These are phyloP conservation scores for Onchidella celtica DNA, from an alignment of 2,888 invertebrate genomes.

Conservation along the genomic window DNA sequence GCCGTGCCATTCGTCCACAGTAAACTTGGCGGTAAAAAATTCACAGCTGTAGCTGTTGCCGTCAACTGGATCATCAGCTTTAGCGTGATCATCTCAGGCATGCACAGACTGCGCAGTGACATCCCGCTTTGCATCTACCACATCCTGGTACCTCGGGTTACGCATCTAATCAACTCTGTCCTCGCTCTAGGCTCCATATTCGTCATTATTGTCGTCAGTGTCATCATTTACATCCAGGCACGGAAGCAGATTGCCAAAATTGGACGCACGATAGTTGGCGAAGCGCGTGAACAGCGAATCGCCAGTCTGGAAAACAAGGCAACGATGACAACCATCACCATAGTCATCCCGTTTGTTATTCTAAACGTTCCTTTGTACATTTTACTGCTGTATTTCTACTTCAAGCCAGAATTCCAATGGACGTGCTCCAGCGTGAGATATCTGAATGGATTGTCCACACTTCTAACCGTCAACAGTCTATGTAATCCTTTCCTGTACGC, in stretches of 20 bases:
- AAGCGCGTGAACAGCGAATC: neutral
- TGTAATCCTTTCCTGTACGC: slow-evolving; percentile 13
- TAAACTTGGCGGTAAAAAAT: neutral
- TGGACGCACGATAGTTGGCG: neutral
- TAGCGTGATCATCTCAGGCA: neutral
- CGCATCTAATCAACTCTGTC: neutral
- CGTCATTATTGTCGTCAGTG: neutral
- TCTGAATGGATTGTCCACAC: neutral
- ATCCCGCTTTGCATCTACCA: neutral
- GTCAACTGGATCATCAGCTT: neutral
- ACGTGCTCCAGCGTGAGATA: neutral
- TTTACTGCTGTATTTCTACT: neutral
- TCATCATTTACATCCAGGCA: neutral
- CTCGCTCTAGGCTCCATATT: neutral
- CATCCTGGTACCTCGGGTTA: neutral
- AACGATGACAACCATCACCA: neutral
- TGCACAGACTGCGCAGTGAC: neutral
- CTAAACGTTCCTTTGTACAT: slow-evolving; percentile 1
- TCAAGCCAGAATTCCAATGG: neutral
- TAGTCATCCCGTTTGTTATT: neutral
- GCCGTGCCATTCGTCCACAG: neutral
- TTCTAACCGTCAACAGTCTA: neutral
- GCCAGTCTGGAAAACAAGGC: slow-evolving; percentile 2
- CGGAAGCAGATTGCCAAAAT: neutral
- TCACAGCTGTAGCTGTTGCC: neutral